A percentile compares a stretch with the other conserved stretches of the same genome.
These are phyloP conservation scores for Microtus oregoni DNA, from an alignment of 2,113 vertebrate species.

Conservation along the genomic window DNA sequence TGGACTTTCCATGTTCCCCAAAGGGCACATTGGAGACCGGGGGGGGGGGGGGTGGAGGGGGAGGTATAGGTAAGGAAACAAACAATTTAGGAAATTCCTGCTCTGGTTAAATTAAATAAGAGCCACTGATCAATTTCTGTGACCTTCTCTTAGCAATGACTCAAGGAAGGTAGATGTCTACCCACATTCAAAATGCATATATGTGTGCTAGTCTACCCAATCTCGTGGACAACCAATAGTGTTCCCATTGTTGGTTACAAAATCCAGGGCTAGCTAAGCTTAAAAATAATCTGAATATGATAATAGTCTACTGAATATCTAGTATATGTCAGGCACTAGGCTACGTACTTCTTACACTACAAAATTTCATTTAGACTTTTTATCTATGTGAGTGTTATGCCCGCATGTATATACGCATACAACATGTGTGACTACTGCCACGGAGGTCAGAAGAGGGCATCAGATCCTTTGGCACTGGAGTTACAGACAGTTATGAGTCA, in stretches of 20 bases:
- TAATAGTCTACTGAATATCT: background rate
- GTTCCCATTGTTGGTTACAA: slow-evolving; percentile 19
- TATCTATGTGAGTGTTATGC: background rate
- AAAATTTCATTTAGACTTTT: background rate
- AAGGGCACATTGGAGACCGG: background rate
- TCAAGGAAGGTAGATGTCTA: background rate
- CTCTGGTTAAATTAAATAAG: slow-evolving; percentile 11
- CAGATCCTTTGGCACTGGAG: background rate
- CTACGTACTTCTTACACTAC: background rate
- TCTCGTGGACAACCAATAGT: background rate
- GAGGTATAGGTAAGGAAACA: background rate
- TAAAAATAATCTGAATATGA: background rate
- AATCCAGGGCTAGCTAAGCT: background rate
- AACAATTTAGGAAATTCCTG: background rate
- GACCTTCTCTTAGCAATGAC: slow-evolving; percentile 12
- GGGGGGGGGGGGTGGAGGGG: rapidly evolving
- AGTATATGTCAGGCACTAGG: background rate
- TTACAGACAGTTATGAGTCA: background rate
- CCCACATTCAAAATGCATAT: too few relatives aligned
- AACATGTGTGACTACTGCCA: background rate
- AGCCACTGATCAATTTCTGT: background rate
- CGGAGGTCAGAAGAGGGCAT: background rate
- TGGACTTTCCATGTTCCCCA: background rate
- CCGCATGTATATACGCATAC: background rate
- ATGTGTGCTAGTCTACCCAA: background rate